Conservation (phyloP, 2,113 vertebrate genomes). For the Lutjanus erythropterus region DNA sequence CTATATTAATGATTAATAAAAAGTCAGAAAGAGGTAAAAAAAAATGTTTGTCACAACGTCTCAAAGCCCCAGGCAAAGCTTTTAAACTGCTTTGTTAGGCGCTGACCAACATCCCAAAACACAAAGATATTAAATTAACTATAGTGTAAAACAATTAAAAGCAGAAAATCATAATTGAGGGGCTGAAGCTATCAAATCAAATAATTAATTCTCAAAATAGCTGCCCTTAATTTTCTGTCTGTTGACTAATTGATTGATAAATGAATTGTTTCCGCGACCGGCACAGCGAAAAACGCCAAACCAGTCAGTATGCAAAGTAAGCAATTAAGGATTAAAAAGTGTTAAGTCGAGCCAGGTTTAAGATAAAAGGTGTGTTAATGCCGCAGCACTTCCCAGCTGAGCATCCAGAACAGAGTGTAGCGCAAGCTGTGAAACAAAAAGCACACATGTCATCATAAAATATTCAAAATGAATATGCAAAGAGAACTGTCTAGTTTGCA, state of each 20-base stretch:
- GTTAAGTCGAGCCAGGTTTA: slow-evolving; percentile 31
- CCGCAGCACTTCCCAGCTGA: slow-evolving; percentile 14
- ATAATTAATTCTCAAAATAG: not conserved
- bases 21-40: not conserved
- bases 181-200: not conserved
- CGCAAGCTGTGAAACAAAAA: slow-evolving; percentile 42
- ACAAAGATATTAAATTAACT: not conserved
- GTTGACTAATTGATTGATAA: not conserved
- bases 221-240: not conserved
- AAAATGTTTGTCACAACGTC: not conserved
- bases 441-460: not conserved
- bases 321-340: slow-evolving; percentile 11
- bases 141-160: not conserved
- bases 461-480: slow-evolving; percentile 53
- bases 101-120: too few species aligned
- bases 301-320: not conserved
- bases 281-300: slow-evolving; percentile 1
- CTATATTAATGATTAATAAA: not conserved
- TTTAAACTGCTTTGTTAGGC: not conserved
- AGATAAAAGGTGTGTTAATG: slow-evolving; percentile 28
- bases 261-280: not conserved
- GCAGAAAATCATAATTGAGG: not conserved
- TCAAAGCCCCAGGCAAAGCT: not conserved
- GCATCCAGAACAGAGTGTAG: slow-evolving; percentile 17
- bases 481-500: not conserved